Conservation (phyloP, 2,888 invertebrate species). For the Dryomyza anilis region DNA sequence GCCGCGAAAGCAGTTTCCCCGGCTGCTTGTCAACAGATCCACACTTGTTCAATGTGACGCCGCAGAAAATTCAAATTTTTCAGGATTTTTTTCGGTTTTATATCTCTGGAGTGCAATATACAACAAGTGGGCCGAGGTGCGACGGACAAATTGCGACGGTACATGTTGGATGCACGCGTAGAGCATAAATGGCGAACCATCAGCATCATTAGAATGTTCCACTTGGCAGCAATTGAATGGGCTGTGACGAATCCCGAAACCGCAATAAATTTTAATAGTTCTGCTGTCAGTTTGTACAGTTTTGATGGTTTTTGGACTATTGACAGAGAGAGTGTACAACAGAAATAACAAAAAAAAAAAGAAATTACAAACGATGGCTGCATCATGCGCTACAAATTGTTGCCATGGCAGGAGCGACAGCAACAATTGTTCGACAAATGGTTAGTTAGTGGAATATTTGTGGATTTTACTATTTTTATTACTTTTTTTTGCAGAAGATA, state of each 20-base stretch:
- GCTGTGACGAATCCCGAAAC: conserved; percentile 47
- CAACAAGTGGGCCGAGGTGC: background rate
- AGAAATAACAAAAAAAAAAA: background rate
- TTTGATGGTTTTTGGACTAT: conserved; percentile 1
- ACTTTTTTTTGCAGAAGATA: too few species aligned
- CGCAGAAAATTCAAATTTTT: background rate
- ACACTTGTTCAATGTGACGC: background rate
- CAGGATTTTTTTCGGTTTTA: background rate
- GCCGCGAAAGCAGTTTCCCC: too few species aligned
- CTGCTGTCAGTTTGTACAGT: background rate
- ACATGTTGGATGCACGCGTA: background rate
- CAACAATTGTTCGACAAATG: too few species aligned
- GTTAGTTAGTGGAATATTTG: too few species aligned
- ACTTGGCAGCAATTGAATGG: conserved; percentile 52
- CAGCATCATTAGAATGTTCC: conserved; percentile 49
- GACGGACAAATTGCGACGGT: background rate
- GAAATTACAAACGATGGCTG: background rate
- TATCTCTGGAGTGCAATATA: background rate
- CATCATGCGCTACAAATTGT: too few species aligned
- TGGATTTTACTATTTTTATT: too few species aligned
- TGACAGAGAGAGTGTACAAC: background rate
- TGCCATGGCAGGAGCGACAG: too few species aligned
- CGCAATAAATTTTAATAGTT: conserved; percentile 36
- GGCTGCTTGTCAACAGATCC: background rate
- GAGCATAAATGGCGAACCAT: background rate